These are phyloP conservation scores for Turritopsis dohrnii DNA, from an alignment of 30 jellyfish, hydroid and myxozoan species.

Conservation along the genomic window DNA sequence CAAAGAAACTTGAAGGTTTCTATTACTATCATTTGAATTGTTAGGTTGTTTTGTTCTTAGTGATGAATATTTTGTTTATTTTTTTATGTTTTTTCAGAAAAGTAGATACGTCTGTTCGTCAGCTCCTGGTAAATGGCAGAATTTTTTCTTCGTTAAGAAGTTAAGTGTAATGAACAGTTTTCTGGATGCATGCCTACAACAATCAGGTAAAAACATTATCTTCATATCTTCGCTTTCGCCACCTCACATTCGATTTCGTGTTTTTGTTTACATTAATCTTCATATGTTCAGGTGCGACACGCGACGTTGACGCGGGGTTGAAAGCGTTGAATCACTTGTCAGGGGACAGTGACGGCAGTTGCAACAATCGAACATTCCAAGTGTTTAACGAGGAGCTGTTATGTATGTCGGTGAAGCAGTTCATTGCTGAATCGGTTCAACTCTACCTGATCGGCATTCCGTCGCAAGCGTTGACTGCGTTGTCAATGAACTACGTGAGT, in stretches of 20 bases:
- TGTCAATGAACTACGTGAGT: constrained; percentile 34
- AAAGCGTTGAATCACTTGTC: constrained; percentile 36
- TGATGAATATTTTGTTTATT: neutral
- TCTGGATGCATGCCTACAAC: constrained; percentile 61
- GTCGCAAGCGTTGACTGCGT: constrained; percentile 59
- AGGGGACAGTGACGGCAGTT: neutral
- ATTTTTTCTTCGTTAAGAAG: constrained; percentile 48
- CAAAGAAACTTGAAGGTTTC: constrained; percentile 51
- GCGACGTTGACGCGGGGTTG: constrained; percentile 34
- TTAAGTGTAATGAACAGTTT: constrained; percentile 58
- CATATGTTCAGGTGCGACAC: constrained; percentile 62
- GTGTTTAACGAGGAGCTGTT: constrained; percentile 91
- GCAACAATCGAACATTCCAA: constrained; percentile 13
- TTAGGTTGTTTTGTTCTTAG: neutral
- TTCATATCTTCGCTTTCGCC: neutral
- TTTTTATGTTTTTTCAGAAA: constrained; percentile 26
- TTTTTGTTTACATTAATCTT: neutral
- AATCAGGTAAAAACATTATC: constrained; percentile 52
- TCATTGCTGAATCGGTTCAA: constrained; percentile 89
- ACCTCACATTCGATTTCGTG: too few species aligned
- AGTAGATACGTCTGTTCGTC: constrained; percentile 42
- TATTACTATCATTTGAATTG: too few species aligned
- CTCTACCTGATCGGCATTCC: constrained; percentile 69
- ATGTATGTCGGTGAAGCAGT: constrained; percentile 75
- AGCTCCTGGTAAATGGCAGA: constrained; percentile 32